phyloP scores from a whole-genome alignment of 2,113 vertebrate genomes.

The Corapipo altera region DNA sequence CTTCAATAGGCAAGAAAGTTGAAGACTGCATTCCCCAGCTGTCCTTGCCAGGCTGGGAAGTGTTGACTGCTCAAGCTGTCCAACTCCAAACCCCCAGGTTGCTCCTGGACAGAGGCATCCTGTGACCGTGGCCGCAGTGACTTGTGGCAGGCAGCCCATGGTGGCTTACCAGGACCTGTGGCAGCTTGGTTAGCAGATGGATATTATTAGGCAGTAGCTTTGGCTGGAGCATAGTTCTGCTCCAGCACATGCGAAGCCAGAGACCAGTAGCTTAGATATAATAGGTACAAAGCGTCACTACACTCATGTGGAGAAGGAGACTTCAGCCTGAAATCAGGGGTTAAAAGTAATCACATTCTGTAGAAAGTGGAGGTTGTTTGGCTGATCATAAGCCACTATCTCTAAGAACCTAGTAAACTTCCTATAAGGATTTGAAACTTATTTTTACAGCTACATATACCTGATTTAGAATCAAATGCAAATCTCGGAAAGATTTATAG shows the following conservation, averaged over 20 bases:
- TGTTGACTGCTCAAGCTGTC: neutral
- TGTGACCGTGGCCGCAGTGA: neutral
- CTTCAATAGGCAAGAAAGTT: neutral
- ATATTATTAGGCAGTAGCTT: neutral
- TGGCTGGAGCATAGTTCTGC: neutral
- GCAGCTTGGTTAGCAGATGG: neutral
- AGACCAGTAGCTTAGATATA: neutral
- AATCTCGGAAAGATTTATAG: neutral
- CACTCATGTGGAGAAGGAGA: neutral
- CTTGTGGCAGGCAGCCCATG: accelerated
- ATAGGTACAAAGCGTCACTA: neutral
- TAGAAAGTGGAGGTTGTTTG: neutral
- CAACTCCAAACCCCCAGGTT: neutral
- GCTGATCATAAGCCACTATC: neutral
- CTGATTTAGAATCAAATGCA: neutral
- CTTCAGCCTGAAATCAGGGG: neutral
- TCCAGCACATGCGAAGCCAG: neutral
- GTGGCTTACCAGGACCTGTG: neutral
- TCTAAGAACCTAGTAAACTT: neutral
- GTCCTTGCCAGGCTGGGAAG: neutral
- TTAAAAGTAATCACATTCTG: neutral
- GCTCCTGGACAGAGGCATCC: neutral
- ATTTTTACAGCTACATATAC: neutral
- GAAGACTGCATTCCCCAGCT: neutral
- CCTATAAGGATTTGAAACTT: neutral